Conservation (phyloP, 2,888 invertebrate genomes). For the Plebejus anna region DNA sequence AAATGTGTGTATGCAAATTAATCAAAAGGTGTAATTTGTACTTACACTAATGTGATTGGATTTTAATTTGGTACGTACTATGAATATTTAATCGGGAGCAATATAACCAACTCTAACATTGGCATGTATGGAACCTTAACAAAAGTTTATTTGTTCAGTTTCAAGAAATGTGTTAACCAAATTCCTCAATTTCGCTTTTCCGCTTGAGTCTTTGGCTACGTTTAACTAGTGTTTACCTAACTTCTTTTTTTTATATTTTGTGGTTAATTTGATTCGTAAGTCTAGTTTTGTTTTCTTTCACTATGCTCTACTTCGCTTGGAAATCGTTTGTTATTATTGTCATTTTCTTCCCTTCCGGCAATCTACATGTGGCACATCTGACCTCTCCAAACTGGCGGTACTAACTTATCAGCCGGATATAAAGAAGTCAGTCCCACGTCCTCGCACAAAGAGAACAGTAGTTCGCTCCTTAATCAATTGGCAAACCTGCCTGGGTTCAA, state of each 20-base stretch:
- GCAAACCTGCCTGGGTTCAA: conserved; percentile 85
- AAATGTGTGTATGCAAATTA: conserved; percentile 33
- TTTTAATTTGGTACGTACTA: conserved; percentile 37
- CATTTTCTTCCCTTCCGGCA: conserved; percentile 78
- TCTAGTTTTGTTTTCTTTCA: conserved; percentile 17
- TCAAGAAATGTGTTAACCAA: conserved; percentile 28
- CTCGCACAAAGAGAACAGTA: conserved; percentile 83
- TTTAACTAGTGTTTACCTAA: conserved; percentile 19
- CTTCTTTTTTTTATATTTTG: conserved; percentile 30
- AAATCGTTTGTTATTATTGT: conserved; percentile 69
- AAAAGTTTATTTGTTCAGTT: conserved; percentile 30
- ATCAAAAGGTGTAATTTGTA: conserved; percentile 33
- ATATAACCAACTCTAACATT: neutral
- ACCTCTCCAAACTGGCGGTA: conserved; percentile 65
- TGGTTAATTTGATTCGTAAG: conserved; percentile 28
- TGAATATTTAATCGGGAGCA: conserved; percentile 19
- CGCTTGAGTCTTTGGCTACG: conserved; percentile 36
- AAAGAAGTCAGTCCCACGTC: conserved; percentile 78
- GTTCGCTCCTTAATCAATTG: conserved; percentile 84
- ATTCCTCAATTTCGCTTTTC: conserved; percentile 36
- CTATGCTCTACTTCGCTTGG: conserved; percentile 58
- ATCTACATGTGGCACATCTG: conserved; percentile 73
- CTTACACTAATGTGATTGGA: conserved; percentile 33
- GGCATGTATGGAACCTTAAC: conserved; percentile 30
- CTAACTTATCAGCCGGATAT: conserved; percentile 67